Evolutionary conservation across 2,888 invertebrate species (phyloP).

Genomic region (Prosopocoilus inquinatus): DNA sequence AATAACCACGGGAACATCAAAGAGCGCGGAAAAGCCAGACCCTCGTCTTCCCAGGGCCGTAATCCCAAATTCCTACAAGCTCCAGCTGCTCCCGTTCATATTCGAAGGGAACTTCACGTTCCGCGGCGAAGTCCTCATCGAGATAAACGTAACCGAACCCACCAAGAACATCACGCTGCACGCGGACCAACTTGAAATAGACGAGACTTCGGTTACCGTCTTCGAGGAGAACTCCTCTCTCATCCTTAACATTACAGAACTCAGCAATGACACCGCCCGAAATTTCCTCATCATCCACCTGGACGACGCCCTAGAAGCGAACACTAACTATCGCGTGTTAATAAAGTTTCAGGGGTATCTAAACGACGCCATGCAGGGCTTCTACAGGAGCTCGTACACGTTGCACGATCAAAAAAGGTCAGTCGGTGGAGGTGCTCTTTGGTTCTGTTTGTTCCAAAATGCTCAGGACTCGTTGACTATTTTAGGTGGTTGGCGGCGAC

Average conservation of each 20-base stretch:
- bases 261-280: conserved; percentile 57
- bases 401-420: conserved; percentile 69
- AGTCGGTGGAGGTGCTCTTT: conserved; percentile 33
- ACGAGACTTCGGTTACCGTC: conserved; percentile 15
- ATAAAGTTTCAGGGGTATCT: conserved; percentile 71
- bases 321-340: conserved; percentile 63
- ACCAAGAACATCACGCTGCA: conserved; percentile 74
- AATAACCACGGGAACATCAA: conserved; percentile 13
- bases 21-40: conserved; percentile 42
- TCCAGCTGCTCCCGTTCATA: conserved; percentile 71
- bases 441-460: background rate
- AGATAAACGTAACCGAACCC: conserved; percentile 60
- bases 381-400: conserved; percentile 79
- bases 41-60: conserved; percentile 70
- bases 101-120: conserved; percentile 77
- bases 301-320: conserved; percentile 57
- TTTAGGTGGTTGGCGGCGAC: conserved; percentile 77
- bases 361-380: conserved; percentile 75
- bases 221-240: conserved; percentile 16
- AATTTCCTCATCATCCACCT: conserved; percentile 71
- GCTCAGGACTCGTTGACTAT: conserved; percentile 10
- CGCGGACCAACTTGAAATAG: conserved; percentile 66
- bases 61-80: conserved; percentile 66
- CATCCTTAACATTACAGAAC: conserved; percentile 23
- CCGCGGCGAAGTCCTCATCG: conserved; percentile 66